Conservation (phyloP, 2,797 vertebrate species). For the Pangasius krempfi region DNA sequence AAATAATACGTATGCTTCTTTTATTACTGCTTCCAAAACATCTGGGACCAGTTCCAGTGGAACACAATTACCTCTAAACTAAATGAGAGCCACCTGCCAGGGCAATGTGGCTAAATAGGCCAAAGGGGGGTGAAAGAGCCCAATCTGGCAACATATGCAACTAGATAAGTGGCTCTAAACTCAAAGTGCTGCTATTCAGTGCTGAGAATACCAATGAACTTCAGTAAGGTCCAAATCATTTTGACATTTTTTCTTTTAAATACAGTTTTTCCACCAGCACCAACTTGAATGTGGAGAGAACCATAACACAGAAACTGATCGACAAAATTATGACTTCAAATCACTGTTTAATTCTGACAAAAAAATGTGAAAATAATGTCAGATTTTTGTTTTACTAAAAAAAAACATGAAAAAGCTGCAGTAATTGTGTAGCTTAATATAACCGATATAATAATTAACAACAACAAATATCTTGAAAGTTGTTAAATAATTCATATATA, state of each 20-base stretch:
- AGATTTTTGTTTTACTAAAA: neutral
- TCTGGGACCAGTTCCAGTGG: neutral
- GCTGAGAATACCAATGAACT: neutral
- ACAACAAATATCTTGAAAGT: neutral
- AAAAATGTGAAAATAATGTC: neutral
- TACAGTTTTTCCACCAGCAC: no score
- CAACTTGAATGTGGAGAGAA: neutral
- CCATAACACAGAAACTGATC: neutral
- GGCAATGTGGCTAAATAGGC: neutral
- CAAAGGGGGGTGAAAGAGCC: neutral
- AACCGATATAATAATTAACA: neutral
- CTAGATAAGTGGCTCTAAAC: neutral
- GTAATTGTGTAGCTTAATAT: neutral
- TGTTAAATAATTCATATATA: neutral
- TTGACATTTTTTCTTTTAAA: neutral
- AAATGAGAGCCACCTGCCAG: conserved; percentile 12
- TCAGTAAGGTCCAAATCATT: neutral
- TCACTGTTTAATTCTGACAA: neutral
- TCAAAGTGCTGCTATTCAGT: neutral
- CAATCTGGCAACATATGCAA: neutral
- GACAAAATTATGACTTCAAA: neutral
- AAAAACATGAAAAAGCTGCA: accelerated
- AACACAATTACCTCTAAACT: neutral
- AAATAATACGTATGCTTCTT: neutral
- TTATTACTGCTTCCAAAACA: neutral